Base-by-base conservation (phyloP, 1,140 invertebrate genomes). In the Hylyphantes graminicola region DNA sequence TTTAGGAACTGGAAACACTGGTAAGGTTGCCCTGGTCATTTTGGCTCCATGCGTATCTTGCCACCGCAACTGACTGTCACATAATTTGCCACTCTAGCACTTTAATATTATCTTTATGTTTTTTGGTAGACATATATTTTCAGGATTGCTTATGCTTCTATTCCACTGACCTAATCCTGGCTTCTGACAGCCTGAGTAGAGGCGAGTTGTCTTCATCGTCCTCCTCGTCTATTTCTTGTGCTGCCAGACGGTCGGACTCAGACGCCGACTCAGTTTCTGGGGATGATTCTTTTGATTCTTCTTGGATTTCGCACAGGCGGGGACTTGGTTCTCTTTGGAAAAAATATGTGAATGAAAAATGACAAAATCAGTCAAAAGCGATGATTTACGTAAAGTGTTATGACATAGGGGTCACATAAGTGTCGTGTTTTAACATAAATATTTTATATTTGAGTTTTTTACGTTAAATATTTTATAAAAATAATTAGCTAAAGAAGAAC, bases 181-280 rank as follows among this genome's bases (percentile, higher is more conserved):
- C 17, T 35, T 73, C 79, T 11, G 65, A 72, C 4, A 81, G 68
- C n/a, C 79, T 70, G 11, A 81, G 55, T 3, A 81, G 10, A 3
- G 79, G 67, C 0, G 79, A 63, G 11, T 59, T 57, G 7, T 73
- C 61, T 7, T 83, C 80, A 4, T 65, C 50, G 8, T 81, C 79
- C 6, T 83, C 80, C 7, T 74, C 70, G 0, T 70, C n/a, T 0
- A 48, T 53, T 0, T 83, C 70, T 51, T 83, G 70, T 0, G 80
- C 80, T 7, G 80, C 80, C 5, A 83, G 12, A 65, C 80, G n/a
- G 53, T 83, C 80, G 0, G 80, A 83, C 67, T 83, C 80, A 21
- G 80, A 83, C 10, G 80, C 80, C 0, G 80, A 83, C 57, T 83
- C 80, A 4, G 80, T 83, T 50, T 83, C 80, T 35, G 80, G 80